phyloP scores from a whole-genome alignment of 2,113 vertebrate species.

The Carettochelys insculpta region DNA sequence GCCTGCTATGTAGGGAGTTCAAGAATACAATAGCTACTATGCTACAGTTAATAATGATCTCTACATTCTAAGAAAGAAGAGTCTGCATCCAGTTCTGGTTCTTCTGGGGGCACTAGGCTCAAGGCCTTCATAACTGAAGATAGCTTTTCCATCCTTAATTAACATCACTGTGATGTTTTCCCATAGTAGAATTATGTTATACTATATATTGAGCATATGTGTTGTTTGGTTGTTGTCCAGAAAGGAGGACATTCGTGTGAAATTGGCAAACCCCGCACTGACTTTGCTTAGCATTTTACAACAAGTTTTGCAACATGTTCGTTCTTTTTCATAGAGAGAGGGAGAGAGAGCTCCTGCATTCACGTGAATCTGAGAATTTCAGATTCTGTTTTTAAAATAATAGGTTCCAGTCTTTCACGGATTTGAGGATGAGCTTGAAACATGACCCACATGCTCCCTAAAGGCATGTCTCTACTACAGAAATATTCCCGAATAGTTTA shows the following conservation, averaged over 20 bases:
- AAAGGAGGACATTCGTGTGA: accelerated
- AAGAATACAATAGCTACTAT: accelerated
- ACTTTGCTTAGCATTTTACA: background rate
- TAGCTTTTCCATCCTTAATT: background rate
- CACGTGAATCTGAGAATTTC: background rate
- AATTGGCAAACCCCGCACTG: background rate
- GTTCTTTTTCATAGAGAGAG: background rate
- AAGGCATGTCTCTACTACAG: too few relatives aligned
- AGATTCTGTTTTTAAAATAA: background rate
- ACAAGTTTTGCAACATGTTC: background rate
- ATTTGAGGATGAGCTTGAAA: background rate
- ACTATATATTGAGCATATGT: background rate
- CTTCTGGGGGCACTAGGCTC: background rate
- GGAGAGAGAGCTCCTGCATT: background rate
- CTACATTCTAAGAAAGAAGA: background rate
- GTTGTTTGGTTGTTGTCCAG: background rate
- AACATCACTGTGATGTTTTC: background rate
- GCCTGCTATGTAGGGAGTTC: background rate
- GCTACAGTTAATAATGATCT: background rate
- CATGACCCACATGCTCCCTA: background rate
- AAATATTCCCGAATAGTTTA: too few relatives aligned
- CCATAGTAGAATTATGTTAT: background rate
- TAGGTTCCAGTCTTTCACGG: background rate
- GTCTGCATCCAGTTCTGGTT: background rate
- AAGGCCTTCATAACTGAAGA: background rate